Base-by-base conservation (phyloP, 2,888 invertebrate genomes). In the Polydrusus pterygomalis region DNA sequence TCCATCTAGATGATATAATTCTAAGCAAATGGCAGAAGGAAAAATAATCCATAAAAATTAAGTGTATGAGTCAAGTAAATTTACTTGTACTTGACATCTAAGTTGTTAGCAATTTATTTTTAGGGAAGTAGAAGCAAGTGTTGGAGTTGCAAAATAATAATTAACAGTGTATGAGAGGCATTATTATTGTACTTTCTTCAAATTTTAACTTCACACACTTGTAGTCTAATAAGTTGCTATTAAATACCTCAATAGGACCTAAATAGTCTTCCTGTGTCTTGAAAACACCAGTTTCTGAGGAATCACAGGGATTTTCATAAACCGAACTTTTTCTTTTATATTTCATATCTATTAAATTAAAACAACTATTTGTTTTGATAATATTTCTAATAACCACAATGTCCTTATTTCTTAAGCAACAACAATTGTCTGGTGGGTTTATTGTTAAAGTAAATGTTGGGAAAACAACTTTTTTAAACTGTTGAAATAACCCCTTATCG, bases 381-480 rank as follows among this genome's bases (percentile, higher is more conserved):
- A 43, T 43, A 13, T 43, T 43, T 11, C 13, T 43, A 43, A 43
- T 43, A 43, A 43, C 43, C 13, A 43, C 13, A 11, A 62, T 62
- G 62, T 34, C 62, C 13, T 34, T 38, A 62, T 62, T 62, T 15
- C 6, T 10, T 62, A 62, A 62, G 34, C 62, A 62, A 15, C 62
- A 62, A 15, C 34, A 34, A 38, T 62, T 62, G 38, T 62, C 34
- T 9, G 62, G 30, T 10, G 62, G 15, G 13, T 34, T n/a, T 11
- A 38, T 62, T 38, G 30, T 30, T n/a, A 62, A 15, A 2, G 38
- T 38, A 38, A 62, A 62, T 62, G 20, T 62, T 34, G 30, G 13
- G 34, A 62, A 62, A 30, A 62, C 38, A 62, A 34, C 34, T 11
- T 11, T 43, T 43, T 40, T 20, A 40, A 38, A 63, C 43, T 63